phyloP scores from a whole-genome alignment of 2,888 invertebrate species.

The Tupiocoris notatus region DNA sequence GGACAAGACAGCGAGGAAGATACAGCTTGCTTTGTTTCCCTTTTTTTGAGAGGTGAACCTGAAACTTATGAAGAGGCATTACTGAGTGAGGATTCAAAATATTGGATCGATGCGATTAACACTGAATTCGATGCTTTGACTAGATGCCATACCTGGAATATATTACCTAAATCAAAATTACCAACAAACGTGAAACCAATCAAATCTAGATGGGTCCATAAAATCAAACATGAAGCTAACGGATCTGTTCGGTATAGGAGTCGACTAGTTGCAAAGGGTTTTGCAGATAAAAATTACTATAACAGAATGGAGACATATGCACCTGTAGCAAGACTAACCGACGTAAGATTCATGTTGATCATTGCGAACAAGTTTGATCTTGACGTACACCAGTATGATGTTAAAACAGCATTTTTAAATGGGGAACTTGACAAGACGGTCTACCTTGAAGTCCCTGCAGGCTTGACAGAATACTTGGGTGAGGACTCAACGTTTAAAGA shows the following conservation, averaged over 20 bases:
- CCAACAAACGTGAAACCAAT: no score
- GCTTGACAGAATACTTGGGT: background rate
- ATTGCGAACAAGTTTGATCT: slow-evolving; percentile 17
- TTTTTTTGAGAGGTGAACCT: no score
- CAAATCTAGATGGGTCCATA: slow-evolving; percentile 5
- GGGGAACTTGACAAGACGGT: background rate
- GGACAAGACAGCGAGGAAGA: no score
- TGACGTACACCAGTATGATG: background rate
- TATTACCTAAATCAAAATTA: no score
- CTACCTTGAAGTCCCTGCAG: slow-evolving; percentile 9
- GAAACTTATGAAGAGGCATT: background rate
- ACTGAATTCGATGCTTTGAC: slow-evolving; percentile 5
- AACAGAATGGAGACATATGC: background rate
- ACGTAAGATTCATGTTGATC: background rate
- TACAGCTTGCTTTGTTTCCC: no score
- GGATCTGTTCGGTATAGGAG: slow-evolving; percentile 1
- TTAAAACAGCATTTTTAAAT: slow-evolving; percentile 9
- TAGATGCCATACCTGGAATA: background rate
- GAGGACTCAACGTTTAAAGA: background rate
- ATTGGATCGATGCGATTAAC: no score
- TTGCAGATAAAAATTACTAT: background rate
- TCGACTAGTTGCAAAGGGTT: background rate
- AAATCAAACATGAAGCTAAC: background rate
- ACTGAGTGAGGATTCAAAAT: background rate
- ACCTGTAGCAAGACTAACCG: slow-evolving; percentile 12